Evolutionary conservation across 2,888 invertebrate species (phyloP), one percentile per base, ranked within the genome.

Genomic region (Scrobipalpa costella): DNA sequence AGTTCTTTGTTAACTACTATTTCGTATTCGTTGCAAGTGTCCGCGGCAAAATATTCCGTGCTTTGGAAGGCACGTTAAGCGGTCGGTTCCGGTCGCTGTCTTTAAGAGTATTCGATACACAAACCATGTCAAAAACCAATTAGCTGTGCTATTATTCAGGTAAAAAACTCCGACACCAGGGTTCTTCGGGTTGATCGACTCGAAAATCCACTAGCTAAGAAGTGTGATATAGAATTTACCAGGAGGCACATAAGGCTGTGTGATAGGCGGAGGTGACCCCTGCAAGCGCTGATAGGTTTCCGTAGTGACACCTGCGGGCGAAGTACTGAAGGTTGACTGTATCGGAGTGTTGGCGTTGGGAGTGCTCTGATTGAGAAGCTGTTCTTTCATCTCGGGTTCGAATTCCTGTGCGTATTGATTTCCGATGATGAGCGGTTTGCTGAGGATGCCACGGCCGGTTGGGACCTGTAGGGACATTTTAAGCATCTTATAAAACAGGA

Each of bases 341-440:
- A 52, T 21, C 36, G 76, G 64, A n/a, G 73, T 64, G 19, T 76
- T 66, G 1, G 68, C 69, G 11, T 67, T 63, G 8, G 78, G 74
- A 40, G 71, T 62, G 7, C 72, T 69, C 19, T 71, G 71, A 62
- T 69, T 68, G 47, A 57, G 57, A 65, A 73, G 52, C 17, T 75
- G 74, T 38, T 88, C 88, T 65, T 90, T 90, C 58, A 77, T 76
- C 33, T 86, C 86, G 65, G 93, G 87, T 64, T 92, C 92, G 64
- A 80, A 87, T 70, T 92, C 91, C 65, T 90, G 88, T 55, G 90
- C 92, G 68, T 91, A 92, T 64, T 90, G 90, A 71, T 92, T 92
- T 75, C 88, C 84, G 71, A 92, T 92, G 66, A 92, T 88, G 40
- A 92, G 83, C 0, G 90, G 86, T 62, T 86, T 90, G 58, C 75